A percentile compares a stretch with the other conserved stretches of the same genome.
Evolutionary conservation across 2,113 vertebrate genomes (phyloP).

Genomic region (Microcebus jonahi): DNA sequence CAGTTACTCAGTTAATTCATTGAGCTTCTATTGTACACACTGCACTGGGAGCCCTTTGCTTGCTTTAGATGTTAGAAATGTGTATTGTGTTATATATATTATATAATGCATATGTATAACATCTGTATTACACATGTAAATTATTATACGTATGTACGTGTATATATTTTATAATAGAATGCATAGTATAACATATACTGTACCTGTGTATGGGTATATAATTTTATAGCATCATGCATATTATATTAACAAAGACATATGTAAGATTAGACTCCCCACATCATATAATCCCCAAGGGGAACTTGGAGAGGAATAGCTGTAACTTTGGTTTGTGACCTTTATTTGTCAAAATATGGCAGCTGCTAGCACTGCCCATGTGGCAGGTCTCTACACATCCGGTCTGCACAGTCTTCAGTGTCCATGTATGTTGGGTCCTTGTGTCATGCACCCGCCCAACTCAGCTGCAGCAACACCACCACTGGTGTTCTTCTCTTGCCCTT

Average conservation of each 20-base stretch:
- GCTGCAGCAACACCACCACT: background rate
- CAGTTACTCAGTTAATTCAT: background rate
- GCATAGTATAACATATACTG: background rate
- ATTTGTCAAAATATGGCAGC: background rate
- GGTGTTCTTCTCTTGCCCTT: background rate
- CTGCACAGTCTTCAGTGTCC: background rate
- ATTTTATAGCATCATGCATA: background rate
- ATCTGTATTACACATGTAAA: background rate
- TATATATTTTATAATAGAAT: background rate
- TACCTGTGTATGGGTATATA: background rate
- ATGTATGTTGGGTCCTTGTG: background rate
- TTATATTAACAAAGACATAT: background rate
- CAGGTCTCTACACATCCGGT: accelerated
- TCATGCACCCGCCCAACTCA: background rate
- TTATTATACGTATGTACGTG: background rate
- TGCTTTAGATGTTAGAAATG: background rate
- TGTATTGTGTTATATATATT: background rate
- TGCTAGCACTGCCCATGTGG: background rate
- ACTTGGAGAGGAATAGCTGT: background rate
- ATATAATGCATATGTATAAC: background rate
- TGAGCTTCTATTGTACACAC: background rate
- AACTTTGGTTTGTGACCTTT: background rate
- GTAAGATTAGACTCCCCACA: background rate
- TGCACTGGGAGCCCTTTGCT: background rate
- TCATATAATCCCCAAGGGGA: background rate